Evolutionary conservation across 2,113 vertebrate genomes (phyloP), one percentile per base, ranked within the genome.

Genomic region (Phylloscopus trochiloides): DNA sequence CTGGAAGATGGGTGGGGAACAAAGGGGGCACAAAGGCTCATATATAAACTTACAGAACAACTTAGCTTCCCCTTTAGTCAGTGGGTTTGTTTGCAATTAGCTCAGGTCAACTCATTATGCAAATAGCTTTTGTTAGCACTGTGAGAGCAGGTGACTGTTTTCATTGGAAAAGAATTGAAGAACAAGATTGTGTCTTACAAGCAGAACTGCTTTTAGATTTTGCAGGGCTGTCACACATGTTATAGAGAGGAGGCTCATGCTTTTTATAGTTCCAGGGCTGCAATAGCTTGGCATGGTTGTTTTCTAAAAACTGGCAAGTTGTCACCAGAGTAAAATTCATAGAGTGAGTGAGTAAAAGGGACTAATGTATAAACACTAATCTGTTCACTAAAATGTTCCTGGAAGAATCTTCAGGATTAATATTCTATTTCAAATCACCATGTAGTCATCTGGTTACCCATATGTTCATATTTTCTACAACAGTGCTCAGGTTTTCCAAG

Each of bases 1-100:
- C 67, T 61, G 45, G 59, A 59, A 71, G 57, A 17, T 78, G 50
- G 66, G 19, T 9, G 40, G 67, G 73, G 68, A 80, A 3, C 12
- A 77, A 54, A 68, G 36, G 8, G 70, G 55, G 16, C 42, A 38
- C 58, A 66, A 62, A 42, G 17, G 3, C 17, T 65, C n/a, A 1
- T 8, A 1, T 4, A 4, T 21, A 22, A 67, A 34, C 2, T 10
- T 10, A 1, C 1, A 15, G 10, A 26, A 36, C 22, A 79, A 7
- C 17, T 38, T 40, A 75, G 14, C 31, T 55, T 58, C 90, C 74
- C 95, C 24, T 87, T 88, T 52, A 5, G 0, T 2, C 20, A 21
- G 73, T 74, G 92, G 81, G 88, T 36, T 26, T 66, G 17, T 11
- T 5, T 62, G 38, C 28, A 10, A 25, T 92, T 38, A 82, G 12